Base-by-base conservation (phyloP, 1,140 invertebrate species). In the Drosophila pectinifera region DNA sequence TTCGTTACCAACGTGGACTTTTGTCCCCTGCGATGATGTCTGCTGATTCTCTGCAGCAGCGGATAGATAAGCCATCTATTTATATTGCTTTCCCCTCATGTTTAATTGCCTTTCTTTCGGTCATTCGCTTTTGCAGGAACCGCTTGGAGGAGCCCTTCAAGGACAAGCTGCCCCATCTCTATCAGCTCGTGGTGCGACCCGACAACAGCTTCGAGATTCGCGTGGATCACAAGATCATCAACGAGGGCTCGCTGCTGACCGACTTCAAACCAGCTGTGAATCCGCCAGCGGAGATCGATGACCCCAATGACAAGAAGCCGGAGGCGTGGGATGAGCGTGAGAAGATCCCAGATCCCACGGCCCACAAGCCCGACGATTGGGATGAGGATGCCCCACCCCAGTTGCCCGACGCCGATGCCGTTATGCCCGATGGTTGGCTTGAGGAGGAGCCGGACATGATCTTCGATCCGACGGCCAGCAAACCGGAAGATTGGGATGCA, bases 271-370 rank as follows among this genome's bases (percentile, higher is more conserved):
- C 99, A 4, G 93, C 98, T 7, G 97, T 99, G 0, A 99, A 99
- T 93, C 99, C 99, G 6, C 96, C 98, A 4, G 94, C 96, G 56
- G 97, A 99, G 93, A 98, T 99, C 91, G 97, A 98, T 90, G 99
- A 99, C 94, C 97, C 97, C 0, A 93, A 95, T 61, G 99, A 99
- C 90, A 95, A 93, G 64, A 95, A 98, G 91, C 99, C 99, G 3
- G 95, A 94, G 2, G 96, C 99, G 90, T 99, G 99, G 99, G 99
- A 99, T 93, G 98, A 99, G 78, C 94, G 97, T 73, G 98, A 99
- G 93, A 99, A 98, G 93, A 98, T 99, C 78, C 95, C 97, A 5
- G 98, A 99, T 93, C 96, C 97, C 2, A 94, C 95, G 61, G 96
- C 97, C 4, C 93, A 93, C 0, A 99, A 99, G 92, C 98, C 98